Evolutionary conservation across 2,113 vertebrate genomes (phyloP).

Genomic region (Burhinus bistriatus): DNA sequence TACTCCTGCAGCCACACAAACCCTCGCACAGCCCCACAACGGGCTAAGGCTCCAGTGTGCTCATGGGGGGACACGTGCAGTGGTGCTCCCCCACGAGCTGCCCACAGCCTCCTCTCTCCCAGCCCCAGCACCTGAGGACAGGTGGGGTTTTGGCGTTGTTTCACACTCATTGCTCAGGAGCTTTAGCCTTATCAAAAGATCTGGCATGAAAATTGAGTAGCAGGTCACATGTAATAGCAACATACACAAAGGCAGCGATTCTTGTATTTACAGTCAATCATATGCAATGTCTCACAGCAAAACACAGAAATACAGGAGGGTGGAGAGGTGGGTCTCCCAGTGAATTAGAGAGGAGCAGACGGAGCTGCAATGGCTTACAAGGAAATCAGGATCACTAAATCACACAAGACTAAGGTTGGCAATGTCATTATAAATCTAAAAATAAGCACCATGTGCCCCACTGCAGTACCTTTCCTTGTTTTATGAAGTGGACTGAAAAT

Average conservation of each 20-base stretch:
- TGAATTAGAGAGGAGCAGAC: not conserved
- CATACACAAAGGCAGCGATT: not conserved
- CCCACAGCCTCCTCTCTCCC: not conserved
- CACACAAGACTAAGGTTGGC: not conserved
- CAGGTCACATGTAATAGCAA: not conserved
- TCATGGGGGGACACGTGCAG: fast-evolving
- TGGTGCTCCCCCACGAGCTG: not conserved
- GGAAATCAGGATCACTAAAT: not conserved
- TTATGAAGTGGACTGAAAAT: not conserved
- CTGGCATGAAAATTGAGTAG: not conserved
- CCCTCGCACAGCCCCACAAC: not conserved
- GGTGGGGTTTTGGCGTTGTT: not conserved
- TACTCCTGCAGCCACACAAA: not conserved
- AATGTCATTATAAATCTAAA: not conserved
- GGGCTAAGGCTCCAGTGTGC: fast-evolving
- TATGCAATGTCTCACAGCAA: not conserved
- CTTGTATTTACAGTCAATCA: not conserved
- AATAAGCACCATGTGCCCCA: not conserved
- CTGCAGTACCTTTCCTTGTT: not conserved
- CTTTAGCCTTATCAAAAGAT: not conserved
- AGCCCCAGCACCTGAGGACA: not conserved
- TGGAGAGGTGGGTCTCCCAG: not conserved
- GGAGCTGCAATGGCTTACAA: not conserved
- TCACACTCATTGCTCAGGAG: not conserved
- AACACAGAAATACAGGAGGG: not conserved